Evolutionary conservation across 2,888 invertebrate species (phyloP).

Genomic region (Tiliacea citrago): DNA sequence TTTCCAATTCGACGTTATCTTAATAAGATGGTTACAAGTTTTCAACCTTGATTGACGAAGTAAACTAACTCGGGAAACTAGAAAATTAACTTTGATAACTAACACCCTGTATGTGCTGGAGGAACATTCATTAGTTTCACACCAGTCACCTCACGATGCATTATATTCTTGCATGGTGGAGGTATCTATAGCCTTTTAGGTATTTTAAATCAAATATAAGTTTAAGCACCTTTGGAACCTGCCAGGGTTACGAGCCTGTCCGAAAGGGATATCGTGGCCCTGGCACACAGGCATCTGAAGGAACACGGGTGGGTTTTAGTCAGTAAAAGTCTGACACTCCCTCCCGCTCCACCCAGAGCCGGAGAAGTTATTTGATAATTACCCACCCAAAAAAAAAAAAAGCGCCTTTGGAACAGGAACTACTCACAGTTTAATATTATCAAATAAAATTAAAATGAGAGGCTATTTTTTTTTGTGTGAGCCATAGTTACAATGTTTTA

Average conservation of each 20-base stretch:
- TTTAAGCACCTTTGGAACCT: background rate
- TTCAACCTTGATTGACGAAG: conserved; percentile 80
- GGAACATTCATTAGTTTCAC: conserved; percentile 75
- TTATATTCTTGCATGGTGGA: conserved; percentile 27
- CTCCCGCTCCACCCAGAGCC: too few species aligned
- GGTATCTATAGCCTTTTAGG: conserved; percentile 1
- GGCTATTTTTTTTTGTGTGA: background rate
- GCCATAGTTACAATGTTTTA: background rate
- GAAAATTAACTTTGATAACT: conserved; percentile 86
- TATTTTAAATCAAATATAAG: background rate
- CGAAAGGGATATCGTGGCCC: too few species aligned
- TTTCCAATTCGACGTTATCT: conserved; percentile 65
- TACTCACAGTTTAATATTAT: background rate
- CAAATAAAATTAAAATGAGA: background rate
- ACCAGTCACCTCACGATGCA: conserved; percentile 55
- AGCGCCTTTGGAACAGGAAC: background rate
- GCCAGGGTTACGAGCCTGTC: too few species aligned
- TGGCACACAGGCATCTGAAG: too few species aligned
- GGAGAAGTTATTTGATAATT: too few species aligned
- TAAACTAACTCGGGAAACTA: conserved; percentile 81
- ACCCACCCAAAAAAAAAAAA: too few species aligned
- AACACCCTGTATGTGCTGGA: conserved; percentile 72
- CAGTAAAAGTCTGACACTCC: too few species aligned
- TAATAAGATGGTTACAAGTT: conserved; percentile 71
- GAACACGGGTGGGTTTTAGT: too few species aligned